Evolutionary conservation across 2,888 invertebrate genomes (phyloP), one percentile per base, ranked within the genome.

Genomic region (Acanthacorydalis orientalis): DNA sequence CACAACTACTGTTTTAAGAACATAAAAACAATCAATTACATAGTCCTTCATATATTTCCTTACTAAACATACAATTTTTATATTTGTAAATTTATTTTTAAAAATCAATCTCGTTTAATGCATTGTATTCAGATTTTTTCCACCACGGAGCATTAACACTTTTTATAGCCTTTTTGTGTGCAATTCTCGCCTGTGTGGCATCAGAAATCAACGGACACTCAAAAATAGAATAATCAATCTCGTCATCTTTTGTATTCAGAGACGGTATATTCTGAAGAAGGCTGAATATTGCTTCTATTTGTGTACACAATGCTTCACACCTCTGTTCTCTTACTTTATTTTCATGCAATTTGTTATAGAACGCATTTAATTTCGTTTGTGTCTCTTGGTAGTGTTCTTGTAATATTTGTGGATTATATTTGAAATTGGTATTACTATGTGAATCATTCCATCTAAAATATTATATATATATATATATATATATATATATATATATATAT

Each of bases 281-380:
- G 33, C 41, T 49, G 6, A 35, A 43, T 35, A 49, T 49, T 37
- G 44, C 49, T 37, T 49, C 49, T 45, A 49, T 49, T 49, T 49
- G 49, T 15, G 44, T 47, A 41, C 42, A 49, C 35, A 47, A 31
- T 34, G 47, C 47, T 33, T 49, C 44, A 12, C 47, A 47, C 32
- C 49, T 37, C 12, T 47, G 34, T 40, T 34, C 35, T 12, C 47
- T 38, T 10, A 15, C 32, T 32, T 47, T 49, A 16, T 47, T 43
- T 2, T 46, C 47, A 31, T 44, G 44, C 33, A 47, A 44, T 31
- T 32, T 47, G 15, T 47, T 44, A 41, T 49, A 49, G 35, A 49
- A 49, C 16, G 14, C 14, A 23, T 47, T 49, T 31, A 49, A 42
- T 37, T 49, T 34, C 6, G 6, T 23, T 23, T 23, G 23, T 23